Percentiles rank a stretch among this genome's conserved stretches.
These are phyloP conservation scores for Palythoa grandiflora DNA, from an alignment of 92 coral and sea anemone species.

Conservation along the genomic window DNA sequence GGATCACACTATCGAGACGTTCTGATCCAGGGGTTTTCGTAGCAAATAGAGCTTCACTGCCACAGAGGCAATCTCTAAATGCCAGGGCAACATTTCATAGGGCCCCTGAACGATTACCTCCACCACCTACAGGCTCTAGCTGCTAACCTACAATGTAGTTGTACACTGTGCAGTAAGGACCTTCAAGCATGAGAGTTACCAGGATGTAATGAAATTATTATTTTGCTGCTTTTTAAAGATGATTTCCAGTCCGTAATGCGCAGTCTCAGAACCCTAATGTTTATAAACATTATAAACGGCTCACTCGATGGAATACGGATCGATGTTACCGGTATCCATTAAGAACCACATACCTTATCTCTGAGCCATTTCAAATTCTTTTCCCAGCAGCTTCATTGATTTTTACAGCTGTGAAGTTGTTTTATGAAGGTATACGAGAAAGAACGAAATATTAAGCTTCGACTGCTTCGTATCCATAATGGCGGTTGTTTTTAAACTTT, in stretches of 20 bases:
- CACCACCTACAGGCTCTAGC: conserved; percentile 2
- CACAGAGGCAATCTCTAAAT: conserved; percentile 33
- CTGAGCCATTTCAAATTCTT: conserved; percentile 34
- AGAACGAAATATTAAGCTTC: conserved; percentile 28
- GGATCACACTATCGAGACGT: conserved; percentile 13
- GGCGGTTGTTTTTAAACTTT: background rate
- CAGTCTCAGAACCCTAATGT: background rate
- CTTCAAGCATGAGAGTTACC: too few species aligned
- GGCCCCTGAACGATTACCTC: conserved; percentile 38
- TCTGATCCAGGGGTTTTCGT: conserved; percentile 59
- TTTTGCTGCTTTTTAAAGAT: background rate
- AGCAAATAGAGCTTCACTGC: conserved; percentile 49
- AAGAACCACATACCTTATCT: conserved; percentile 46
- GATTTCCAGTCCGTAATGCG: background rate
- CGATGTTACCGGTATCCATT: conserved; percentile 16
- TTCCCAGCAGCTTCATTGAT: conserved; percentile 37
- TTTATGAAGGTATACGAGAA: conserved; percentile 31
- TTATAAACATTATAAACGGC: background rate
- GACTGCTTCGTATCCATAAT: background rate
- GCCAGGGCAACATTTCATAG: conserved; percentile 41
- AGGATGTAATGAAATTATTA: too few species aligned
- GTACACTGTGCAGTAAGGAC: too few species aligned
- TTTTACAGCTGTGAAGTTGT: conserved; percentile 37
- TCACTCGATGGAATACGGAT: conserved; percentile 37
- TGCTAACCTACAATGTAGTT: too few species aligned